Evolutionary conservation across 2,113 vertebrate species (phyloP).

Genomic region (Pagrus major): DNA sequence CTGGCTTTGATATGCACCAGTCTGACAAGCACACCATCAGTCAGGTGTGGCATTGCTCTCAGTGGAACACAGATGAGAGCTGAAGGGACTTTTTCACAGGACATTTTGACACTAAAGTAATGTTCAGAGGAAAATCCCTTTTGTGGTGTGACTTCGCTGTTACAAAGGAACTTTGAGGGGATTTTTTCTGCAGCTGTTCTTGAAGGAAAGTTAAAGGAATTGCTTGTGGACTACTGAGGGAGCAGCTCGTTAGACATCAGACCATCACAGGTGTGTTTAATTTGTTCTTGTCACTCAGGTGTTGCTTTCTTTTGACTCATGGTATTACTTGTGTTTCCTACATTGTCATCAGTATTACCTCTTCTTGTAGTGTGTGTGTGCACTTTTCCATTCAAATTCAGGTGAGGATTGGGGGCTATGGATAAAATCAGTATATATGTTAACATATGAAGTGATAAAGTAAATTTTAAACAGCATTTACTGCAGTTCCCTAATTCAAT

Average conservation of each 20-base stretch:
- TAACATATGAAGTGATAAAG: not conserved
- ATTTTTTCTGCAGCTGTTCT: not conserved
- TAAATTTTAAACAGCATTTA: not conserved
- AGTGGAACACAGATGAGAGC: not conserved
- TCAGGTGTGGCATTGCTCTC: constrained; percentile 50
- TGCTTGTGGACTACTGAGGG: not conserved
- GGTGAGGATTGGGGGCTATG: not conserved
- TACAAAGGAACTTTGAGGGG: not conserved
- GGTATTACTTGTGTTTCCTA: not conserved
- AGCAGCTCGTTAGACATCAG: not conserved
- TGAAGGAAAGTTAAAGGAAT: not conserved
- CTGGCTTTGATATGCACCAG: constrained; percentile 38
- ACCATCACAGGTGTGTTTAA: constrained; percentile 57
- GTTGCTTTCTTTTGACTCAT: not conserved
- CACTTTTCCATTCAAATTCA: not conserved
- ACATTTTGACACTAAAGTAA: not conserved
- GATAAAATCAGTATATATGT: not conserved
- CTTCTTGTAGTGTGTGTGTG: not conserved
- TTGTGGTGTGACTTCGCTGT: not conserved
- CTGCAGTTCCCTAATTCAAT: too few species aligned
- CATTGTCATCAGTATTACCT: not conserved
- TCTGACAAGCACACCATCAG: constrained; percentile 29
- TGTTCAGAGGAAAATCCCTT: too few species aligned
- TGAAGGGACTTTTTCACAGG: not conserved
- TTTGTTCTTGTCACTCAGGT: not conserved